A percentile compares a stretch with the other conserved stretches of the same genome.
Conservation (phyloP, 2,113 vertebrate genomes). For the Lonchura striata region DNA sequence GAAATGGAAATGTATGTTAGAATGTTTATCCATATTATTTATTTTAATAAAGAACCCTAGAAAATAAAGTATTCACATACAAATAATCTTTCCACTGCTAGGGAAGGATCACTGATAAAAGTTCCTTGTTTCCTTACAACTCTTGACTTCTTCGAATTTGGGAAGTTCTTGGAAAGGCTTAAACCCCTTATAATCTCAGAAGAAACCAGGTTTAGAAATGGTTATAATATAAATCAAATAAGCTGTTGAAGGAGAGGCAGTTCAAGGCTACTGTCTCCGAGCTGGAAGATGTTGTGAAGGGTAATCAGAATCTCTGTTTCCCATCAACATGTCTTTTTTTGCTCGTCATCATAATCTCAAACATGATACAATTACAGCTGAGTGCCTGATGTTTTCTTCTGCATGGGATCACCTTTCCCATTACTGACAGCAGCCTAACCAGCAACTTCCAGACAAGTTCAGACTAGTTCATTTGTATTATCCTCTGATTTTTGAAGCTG, state of each 20-base stretch:
- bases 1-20: neutral
- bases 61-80: neutral
- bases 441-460: neutral
- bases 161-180: neutral
- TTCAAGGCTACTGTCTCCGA: neutral
- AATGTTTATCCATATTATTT: neutral
- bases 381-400: neutral
- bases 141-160: neutral
- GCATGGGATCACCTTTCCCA: neutral
- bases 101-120: neutral
- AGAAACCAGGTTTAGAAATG: neutral
- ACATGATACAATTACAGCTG: neutral
- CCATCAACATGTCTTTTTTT: neutral
- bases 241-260: neutral
- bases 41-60: neutral
- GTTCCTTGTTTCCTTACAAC: neutral
- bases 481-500: neutral
- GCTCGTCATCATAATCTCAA: neutral
- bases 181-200: neutral
- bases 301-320: neutral
- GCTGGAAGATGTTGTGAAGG: neutral
- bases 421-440: neutral
- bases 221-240: neutral
- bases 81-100: neutral
- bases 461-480: neutral